Percentiles rank a stretch among this genome's conserved stretches.
These are phyloP conservation scores for Ganaspis brasiliensis DNA, from an alignment of 2,888 invertebrate genomes.

Conservation along the genomic window DNA sequence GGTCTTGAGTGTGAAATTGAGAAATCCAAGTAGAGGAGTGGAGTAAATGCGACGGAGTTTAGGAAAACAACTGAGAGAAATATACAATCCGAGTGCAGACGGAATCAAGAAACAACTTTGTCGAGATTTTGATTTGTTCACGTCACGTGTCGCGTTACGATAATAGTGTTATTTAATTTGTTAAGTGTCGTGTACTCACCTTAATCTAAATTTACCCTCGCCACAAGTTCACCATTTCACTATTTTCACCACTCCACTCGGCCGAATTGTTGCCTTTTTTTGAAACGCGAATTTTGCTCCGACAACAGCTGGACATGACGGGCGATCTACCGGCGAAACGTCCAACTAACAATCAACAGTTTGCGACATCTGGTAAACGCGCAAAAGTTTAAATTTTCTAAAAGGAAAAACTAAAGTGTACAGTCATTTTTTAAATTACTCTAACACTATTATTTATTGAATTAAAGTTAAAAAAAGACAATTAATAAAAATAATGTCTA, in stretches of 20 bases:
- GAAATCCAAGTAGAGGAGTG: background rate
- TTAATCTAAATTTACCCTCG: slow-evolving; percentile 70
- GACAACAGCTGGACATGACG: slow-evolving; percentile 35
- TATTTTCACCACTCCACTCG: slow-evolving; percentile 66
- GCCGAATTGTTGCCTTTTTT: slow-evolving; percentile 70
- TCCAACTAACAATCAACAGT: background rate
- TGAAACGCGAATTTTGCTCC: slow-evolving; percentile 53
- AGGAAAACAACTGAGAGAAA: slow-evolving; percentile 26
- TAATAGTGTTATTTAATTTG: slow-evolving; percentile 18
- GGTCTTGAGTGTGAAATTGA: background rate
- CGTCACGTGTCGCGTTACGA: slow-evolving; percentile 39
- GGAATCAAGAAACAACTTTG: slow-evolving; percentile 19
- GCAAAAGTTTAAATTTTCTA: background rate
- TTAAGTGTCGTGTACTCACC: slow-evolving; percentile 66
- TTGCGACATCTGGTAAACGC: background rate
- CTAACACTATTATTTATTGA: too few relatives aligned
- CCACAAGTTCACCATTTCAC: slow-evolving; percentile 73
- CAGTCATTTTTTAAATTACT: too few relatives aligned
- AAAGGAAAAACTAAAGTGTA: too few relatives aligned
- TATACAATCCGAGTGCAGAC: slow-evolving; percentile 37
- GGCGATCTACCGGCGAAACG: slow-evolving; percentile 46
- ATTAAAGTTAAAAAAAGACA: too few relatives aligned
- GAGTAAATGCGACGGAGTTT: slow-evolving; percentile 30
- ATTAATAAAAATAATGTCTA: too few relatives aligned
- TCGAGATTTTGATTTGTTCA: slow-evolving; percentile 42